These are phyloP conservation scores for Cercocebus atys DNA, from an alignment of 2,113 vertebrate species.

Conservation along the genomic window DNA sequence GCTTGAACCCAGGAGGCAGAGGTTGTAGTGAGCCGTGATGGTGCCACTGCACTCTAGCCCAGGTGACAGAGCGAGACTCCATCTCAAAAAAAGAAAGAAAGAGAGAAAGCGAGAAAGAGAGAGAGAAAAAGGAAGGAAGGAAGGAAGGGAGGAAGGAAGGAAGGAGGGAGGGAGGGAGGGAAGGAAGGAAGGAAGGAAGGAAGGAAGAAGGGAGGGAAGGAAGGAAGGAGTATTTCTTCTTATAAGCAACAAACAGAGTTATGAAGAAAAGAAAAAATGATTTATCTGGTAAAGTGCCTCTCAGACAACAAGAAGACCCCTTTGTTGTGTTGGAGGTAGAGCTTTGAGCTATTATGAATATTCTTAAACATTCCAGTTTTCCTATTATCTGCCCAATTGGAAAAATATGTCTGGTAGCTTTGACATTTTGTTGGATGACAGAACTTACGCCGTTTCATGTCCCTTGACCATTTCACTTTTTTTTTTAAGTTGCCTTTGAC, in stretches of 20 bases:
- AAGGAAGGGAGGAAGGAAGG: too few species aligned
- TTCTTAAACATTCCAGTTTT: not conserved
- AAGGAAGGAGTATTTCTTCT: too few species aligned
- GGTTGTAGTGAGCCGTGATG: too few species aligned
- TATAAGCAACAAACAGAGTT: not conserved
- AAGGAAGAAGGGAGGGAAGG: rapidly evolving
- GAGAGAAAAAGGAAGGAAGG: too few species aligned
- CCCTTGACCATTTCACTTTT: not conserved
- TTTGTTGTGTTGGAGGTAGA: not conserved
- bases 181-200: too few species aligned
- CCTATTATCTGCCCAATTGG: not conserved
- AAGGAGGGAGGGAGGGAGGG: rapidly evolving
- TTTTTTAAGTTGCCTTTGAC: not conserved
- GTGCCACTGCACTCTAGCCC: too few species aligned
- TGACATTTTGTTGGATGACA: not conserved
- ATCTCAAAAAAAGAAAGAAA: too few species aligned
- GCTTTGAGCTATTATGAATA: not conserved
- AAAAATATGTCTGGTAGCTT: not conserved
- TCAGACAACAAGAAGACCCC: not conserved
- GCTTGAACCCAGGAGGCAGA: too few species aligned
- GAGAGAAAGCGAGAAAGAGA: too few species aligned
- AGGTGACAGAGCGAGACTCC: too few species aligned
- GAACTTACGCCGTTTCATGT: not conserved
- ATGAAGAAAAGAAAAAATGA: not conserved
- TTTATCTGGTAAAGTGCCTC: not conserved